Conservation (phyloP, 1,140 invertebrate species). For the Limonius californicus region DNA sequence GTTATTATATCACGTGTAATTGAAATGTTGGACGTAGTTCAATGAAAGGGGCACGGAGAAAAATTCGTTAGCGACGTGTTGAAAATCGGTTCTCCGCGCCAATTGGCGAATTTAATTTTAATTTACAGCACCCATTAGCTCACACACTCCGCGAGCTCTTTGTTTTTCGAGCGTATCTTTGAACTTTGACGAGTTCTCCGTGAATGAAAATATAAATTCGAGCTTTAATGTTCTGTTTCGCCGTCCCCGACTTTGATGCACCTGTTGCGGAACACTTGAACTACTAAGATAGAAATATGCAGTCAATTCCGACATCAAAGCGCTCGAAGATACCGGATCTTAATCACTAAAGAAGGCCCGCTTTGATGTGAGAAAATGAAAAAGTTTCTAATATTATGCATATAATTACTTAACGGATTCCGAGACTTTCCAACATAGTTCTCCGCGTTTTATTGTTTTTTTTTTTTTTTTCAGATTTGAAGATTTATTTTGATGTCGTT, state of each 20-base stretch:
- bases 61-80: not conserved
- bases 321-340: not conserved
- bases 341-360: slow-evolving; percentile 1
- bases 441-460: no score
- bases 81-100: not conserved
- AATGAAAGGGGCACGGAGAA: not conserved
- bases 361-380: slow-evolving; percentile 13
- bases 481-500: no score
- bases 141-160: no score
- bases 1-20: no score
- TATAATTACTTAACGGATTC: slow-evolving; percentile 4
- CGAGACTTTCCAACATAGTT: no score
- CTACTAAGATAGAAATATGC: slow-evolving; percentile 14
- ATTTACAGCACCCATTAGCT: no score
- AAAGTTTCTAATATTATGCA: slow-evolving; percentile 11
- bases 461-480: no score
- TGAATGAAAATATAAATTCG: slow-evolving; percentile 6
- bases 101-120: not conserved
- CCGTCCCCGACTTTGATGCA: not conserved
- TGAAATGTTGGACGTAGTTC: not conserved
- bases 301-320: slow-evolving; percentile 8
- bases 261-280: slow-evolving; percentile 11
- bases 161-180: not conserved
- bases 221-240: not conserved
- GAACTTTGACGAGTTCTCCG: not conserved